Base-by-base conservation (phyloP, 2,888 invertebrate species). In the Campaea margaritaria region DNA sequence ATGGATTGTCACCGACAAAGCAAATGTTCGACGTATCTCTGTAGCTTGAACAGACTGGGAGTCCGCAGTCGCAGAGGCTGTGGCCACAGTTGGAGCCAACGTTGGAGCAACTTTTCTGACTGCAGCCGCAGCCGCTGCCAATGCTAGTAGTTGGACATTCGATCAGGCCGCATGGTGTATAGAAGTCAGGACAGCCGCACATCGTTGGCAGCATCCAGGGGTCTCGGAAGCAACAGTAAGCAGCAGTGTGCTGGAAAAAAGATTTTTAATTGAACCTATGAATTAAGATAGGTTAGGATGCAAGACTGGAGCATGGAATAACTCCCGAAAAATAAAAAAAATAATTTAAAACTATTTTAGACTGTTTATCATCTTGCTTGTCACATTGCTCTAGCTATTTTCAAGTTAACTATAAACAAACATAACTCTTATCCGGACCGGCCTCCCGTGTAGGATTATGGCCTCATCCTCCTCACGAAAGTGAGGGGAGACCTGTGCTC, bases 201-300 rank as follows among this genome's bases (percentile, higher is more conserved):
- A 38, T 48, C 14, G 59, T 14, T 15, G 76, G 52, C 4, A 70
- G 44, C 56, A 70, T 72, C 43, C 45, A 74, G 0, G 75, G 67
- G 11, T 75, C 76, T 0, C 79, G 74, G 67, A 70, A 72, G 51
- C 80, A 79, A 67, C 78, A 76, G 62, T 66, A 79, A 0, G 78
- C 74, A 3, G 62, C 62, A 57, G 76, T 70, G 10, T 62, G 50
- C 85, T 84, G 14, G n/a, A 60, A 55, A 9, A 21, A 16, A 16
- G 4, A 9, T 9, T 31, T 31, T 31, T 3, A 31, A 31, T 31
- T 7, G 31, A 31, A 31, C 5, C 31, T 7, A 21, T 21, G 21
- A 21, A 21, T 21, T 21, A 21, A n/a, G n/a, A n/a, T n/a, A n/a
- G n/a, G 21, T 21, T 21, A 21, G 21, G n/a, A n/a, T n/a, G n/a